These are phyloP conservation scores for Pseudomyrmex concolor DNA, from an alignment of 1,140 invertebrate genomes.

Conservation along the genomic window DNA sequence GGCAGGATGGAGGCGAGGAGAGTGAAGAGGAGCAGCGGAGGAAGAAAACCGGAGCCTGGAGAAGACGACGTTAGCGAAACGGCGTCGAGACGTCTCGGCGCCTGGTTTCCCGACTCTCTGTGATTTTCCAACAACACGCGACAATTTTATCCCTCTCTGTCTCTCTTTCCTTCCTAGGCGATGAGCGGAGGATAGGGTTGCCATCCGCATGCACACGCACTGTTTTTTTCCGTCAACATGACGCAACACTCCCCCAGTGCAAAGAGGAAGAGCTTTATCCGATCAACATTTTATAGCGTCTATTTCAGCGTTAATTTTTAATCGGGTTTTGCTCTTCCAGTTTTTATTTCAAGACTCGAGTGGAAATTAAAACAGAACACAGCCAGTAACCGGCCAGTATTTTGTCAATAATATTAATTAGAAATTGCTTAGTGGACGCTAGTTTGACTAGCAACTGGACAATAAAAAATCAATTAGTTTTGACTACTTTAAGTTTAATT, in stretches of 20 bases:
- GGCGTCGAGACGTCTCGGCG: constrained; percentile 80
- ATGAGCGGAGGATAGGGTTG: constrained; percentile 49
- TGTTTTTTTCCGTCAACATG: constrained; percentile 38
- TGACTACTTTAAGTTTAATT: too few relatives aligned
- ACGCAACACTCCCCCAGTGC: constrained; percentile 4
- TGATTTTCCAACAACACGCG: constrained; percentile 76
- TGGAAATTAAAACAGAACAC: background rate
- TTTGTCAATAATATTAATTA: too few relatives aligned
- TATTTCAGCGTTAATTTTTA: background rate
- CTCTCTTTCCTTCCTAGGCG: constrained; percentile 22
- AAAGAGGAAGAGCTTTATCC: background rate
- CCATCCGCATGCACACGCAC: background rate
- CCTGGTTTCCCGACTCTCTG: constrained; percentile 53
- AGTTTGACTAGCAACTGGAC: too few relatives aligned
- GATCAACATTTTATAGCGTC: background rate
- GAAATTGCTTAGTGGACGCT: too few relatives aligned
- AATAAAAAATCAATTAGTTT: too few relatives aligned
- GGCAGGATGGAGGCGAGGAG: constrained; percentile 33
- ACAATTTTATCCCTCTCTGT: constrained; percentile 48
- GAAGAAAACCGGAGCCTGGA: constrained; percentile 61
- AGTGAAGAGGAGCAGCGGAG: constrained; percentile 17
- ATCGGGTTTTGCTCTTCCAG: background rate
- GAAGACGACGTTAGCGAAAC: constrained; percentile 71
- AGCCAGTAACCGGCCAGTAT: too few relatives aligned
- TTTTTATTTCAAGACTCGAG: background rate